These are phyloP conservation scores for Tyria jacobaeae DNA, from an alignment of 2,888 invertebrate genomes.

Conservation along the genomic window DNA sequence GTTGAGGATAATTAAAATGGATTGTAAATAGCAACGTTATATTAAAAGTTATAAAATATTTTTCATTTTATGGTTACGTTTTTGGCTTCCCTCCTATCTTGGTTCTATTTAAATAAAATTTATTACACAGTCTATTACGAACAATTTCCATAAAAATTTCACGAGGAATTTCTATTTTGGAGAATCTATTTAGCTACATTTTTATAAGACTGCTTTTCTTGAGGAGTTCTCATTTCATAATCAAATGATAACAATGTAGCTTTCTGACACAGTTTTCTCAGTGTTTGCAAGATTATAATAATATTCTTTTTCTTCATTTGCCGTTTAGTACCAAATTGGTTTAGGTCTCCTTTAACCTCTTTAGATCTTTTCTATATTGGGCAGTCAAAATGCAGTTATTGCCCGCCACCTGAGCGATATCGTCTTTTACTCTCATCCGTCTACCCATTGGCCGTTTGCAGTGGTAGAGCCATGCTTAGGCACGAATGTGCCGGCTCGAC, in stretches of 20 bases:
- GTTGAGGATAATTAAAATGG: neutral
- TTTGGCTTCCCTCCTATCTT: neutral
- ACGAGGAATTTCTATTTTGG: constrained; percentile 7
- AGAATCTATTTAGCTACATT: constrained; percentile 8
- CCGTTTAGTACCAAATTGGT: neutral
- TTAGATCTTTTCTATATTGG: no score
- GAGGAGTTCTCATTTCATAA: neutral
- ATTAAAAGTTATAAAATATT: neutral
- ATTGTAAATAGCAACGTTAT: neutral
- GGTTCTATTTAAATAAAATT: constrained; percentile 14
- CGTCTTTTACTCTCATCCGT: no score
- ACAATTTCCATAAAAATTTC: constrained; percentile 13
- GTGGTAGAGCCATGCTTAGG: no score
- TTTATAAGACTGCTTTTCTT: neutral
- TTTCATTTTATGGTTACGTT: neutral
- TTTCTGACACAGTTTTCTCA: neutral
- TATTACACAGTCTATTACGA: constrained; percentile 9
- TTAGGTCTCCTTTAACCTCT: no score
- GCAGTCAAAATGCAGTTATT: no score
- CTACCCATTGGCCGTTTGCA: no score
- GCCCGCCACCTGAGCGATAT: no score
- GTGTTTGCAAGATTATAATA: neutral
- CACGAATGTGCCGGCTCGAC: no score
- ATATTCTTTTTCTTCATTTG: neutral
- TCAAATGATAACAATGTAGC: neutral